These are phyloP conservation scores for Hoplodrina ambigua DNA, from an alignment of 2,888 invertebrate species.

Conservation along the genomic window DNA sequence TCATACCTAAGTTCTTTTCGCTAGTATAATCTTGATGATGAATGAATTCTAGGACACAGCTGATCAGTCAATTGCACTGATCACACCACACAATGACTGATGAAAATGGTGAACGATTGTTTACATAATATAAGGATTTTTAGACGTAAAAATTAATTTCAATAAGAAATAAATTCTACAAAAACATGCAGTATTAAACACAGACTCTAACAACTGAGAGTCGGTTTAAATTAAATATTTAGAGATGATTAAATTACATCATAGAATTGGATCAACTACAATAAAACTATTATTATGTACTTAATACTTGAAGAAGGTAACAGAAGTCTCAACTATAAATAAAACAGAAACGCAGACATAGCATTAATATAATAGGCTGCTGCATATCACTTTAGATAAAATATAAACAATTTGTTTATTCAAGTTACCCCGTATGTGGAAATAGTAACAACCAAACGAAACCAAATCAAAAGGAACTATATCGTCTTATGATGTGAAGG, in stretches of 20 bases:
- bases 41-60: constrained; percentile 7
- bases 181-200: constrained; percentile 20
- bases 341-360: not conserved
- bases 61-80: constrained; percentile 2
- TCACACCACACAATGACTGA: constrained; percentile 3
- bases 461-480: constrained; percentile 22
- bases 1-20: constrained; percentile 32
- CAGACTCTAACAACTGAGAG: constrained; percentile 9
- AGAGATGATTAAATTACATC: constrained; percentile 6
- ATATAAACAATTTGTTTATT: not conserved
- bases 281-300: constrained; percentile 11
- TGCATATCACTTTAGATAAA: constrained; percentile 5
- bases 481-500: constrained; percentile 2
- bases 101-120: constrained; percentile 3
- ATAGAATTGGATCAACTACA: constrained; percentile 4
- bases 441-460: constrained; percentile 9
- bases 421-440: not conserved
- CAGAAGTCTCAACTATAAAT: constrained; percentile 6
- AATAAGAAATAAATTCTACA: constrained; percentile 6
- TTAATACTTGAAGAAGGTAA: constrained; percentile 33
- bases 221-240: not conserved
- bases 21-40: constrained; percentile 25
- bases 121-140: not conserved
- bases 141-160: constrained; percentile 16
- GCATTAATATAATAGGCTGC: constrained; percentile 34